Percentiles rank a stretch among this genome's conserved stretches.
Conservation (phyloP, 2,797 vertebrate genomes). For the Passerculus sandwichensis region DNA sequence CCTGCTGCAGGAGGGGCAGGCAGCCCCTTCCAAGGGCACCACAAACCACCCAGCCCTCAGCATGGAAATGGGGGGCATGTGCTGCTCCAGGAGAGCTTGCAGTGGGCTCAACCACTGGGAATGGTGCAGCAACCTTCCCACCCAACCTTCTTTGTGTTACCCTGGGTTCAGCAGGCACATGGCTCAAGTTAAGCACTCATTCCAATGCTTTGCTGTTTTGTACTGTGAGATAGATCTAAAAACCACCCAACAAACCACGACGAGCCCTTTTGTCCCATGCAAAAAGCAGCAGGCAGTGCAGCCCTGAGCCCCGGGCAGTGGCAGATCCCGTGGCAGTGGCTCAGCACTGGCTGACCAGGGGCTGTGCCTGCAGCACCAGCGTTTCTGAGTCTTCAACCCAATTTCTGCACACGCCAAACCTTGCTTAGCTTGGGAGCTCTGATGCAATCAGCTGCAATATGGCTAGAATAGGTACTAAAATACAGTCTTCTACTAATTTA, state of each 20-base stretch:
- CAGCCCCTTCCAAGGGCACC: neutral
- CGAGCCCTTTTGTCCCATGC: neutral
- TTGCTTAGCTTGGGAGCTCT: constrained; percentile 61
- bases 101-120: neutral
- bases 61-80: neutral
- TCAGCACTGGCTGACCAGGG: neutral
- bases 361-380: neutral
- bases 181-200: neutral
- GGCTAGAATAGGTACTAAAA: constrained; percentile 66
- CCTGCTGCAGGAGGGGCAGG: neutral
- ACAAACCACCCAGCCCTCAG: neutral
- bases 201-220: neutral
- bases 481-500: constrained; percentile 70
- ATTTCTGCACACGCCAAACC: constrained; percentile 67
- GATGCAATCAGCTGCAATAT: constrained; percentile 67
- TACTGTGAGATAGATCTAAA: neutral
- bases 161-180: neutral
- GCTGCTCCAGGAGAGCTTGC: neutral
- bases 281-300: constrained; percentile 2
- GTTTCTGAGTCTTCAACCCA: constrained; percentile 7
- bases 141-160: neutral
- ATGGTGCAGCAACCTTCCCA: neutral
- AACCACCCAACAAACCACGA: neutral
- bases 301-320: neutral
- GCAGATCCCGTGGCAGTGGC: neutral